phyloP scores from a whole-genome alignment of 2,113 vertebrate genomes.

The Chionomys nivalis region DNA sequence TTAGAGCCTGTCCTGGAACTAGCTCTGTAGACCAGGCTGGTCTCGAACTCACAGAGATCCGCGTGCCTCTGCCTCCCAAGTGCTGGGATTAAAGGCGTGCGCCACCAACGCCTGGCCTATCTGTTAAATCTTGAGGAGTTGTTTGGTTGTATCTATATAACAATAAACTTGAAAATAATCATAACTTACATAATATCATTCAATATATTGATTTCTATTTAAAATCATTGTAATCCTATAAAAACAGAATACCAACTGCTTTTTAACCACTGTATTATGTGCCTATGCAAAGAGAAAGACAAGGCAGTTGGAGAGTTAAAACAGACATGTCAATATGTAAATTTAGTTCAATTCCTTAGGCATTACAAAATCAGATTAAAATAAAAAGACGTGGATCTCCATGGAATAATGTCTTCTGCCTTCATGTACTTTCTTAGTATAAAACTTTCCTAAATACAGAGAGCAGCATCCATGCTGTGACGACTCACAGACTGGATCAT shows the following conservation, averaged over 20 bases:
- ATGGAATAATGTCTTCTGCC: background rate
- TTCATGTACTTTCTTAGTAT: background rate
- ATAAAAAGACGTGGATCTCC: background rate
- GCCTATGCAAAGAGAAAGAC: background rate
- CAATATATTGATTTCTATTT: background rate
- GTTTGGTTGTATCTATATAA: background rate
- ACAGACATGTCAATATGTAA: background rate
- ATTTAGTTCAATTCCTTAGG: background rate
- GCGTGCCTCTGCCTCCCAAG: too few relatives aligned
- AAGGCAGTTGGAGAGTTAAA: background rate
- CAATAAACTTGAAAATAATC: background rate
- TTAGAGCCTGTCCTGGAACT: too few relatives aligned
- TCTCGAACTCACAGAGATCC: too few relatives aligned
- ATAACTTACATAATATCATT: background rate
- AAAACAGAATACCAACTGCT: background rate
- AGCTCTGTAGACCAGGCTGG: too few relatives aligned
- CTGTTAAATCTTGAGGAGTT: background rate
- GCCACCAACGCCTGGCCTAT: too few relatives aligned
- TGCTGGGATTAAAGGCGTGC: too few relatives aligned
- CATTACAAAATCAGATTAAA: background rate
- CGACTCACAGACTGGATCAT: background rate
- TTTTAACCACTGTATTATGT: background rate
- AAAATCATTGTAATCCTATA: background rate
- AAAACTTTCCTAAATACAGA: background rate
- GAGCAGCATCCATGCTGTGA: background rate